Base-by-base conservation (phyloP, 2,888 invertebrate genomes). In the Xestia c-nigrum region DNA sequence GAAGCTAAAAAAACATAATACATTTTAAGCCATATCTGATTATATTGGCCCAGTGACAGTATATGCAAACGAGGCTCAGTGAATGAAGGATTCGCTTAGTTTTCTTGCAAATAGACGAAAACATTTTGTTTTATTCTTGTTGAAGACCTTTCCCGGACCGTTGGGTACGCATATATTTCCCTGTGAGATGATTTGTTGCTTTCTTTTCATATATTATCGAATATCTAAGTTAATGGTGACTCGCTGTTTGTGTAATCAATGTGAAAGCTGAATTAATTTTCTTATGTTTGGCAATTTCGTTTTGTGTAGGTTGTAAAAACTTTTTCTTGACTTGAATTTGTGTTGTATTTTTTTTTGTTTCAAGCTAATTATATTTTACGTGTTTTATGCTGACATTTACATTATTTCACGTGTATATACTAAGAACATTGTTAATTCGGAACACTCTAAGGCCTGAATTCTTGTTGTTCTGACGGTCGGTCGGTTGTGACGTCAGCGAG, bases 91-190 rank as follows among this genome's bases (percentile, higher is more conserved):
- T 92, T 90, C 89, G 87, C 88, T 90, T 91, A 93, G 91, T 93
- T 92, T 90, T 87, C 90, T 91, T 89, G 89, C 90, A 93, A 92
- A 91, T 92, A 91, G 89, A 91, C 87, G 91, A 90, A 92, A 91
- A 93, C 90, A 92, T 93, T 92, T 91, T 91, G 91, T 94, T 92
- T 92, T 91, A 91, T 91, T 91, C 89, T 86, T 88, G 85, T 82
- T 86, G 80, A 89, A 86, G 86, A 89, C 87, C 89, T 90, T 88
- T 92, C 92, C 90, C 86, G 90, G 89, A 83, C 86, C 90, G 91
- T 89, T 92, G 90, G 86, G 81, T 85, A 73, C 88, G 90, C 87
- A 89, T 91, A 89, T 87, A 89, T 90, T 88, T 86, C 63, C 84
- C 78, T 82, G 84, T 76, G 85, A 89, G 92, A 91, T 93, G 93